Percentiles rank a stretch among this genome's conserved stretches.
phyloP scores from a whole-genome alignment of 2,797 vertebrate species.

The Semotilus atromaculatus region DNA sequence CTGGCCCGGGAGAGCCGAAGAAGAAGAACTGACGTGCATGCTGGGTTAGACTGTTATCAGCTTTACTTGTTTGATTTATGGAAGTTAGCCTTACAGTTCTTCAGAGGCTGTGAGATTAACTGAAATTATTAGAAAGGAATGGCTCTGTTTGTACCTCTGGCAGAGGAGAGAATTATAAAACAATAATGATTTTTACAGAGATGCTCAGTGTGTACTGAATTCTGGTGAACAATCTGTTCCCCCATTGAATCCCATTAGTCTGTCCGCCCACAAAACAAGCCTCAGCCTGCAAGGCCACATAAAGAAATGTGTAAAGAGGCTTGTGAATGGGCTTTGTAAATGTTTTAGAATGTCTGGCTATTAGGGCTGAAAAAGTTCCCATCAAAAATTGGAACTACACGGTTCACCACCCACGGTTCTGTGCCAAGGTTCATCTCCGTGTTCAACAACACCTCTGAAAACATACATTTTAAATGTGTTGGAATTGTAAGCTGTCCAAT shows the following conservation, averaged over 20 bases:
- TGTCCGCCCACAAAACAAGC: slow-evolving; percentile 19
- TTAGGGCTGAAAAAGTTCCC: slow-evolving; percentile 14
- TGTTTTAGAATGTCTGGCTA: slow-evolving; percentile 34
- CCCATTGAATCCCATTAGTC: slow-evolving; percentile 30
- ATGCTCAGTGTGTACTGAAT: background rate
- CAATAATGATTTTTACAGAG: slow-evolving; percentile 23
- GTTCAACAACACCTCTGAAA: background rate
- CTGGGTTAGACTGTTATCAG: slow-evolving; percentile 37
- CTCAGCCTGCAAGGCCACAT: slow-evolving; percentile 2
- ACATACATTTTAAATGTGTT: slow-evolving; percentile 22
- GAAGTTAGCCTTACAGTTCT: slow-evolving; percentile 20
- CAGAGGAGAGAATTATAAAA: slow-evolving; percentile 15
- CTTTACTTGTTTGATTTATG: slow-evolving; percentile 34
- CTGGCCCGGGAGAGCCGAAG: background rate
- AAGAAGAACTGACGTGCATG: slow-evolving; percentile 7
- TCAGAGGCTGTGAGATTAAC: background rate
- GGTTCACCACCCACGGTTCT: background rate
- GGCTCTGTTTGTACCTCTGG: slow-evolving; percentile 18
- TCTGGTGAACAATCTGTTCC: slow-evolving; percentile 12
- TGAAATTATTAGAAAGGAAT: slow-evolving; percentile 17
- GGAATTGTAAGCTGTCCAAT: slow-evolving; percentile 10
- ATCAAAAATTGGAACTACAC: slow-evolving; percentile 8
- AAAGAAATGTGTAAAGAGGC: slow-evolving; percentile 25
- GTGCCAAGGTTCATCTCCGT: background rate
- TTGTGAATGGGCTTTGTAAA: slow-evolving; percentile 33